Conservation (phyloP, 1,140 invertebrate species). For the Neodiprion fabricii region DNA sequence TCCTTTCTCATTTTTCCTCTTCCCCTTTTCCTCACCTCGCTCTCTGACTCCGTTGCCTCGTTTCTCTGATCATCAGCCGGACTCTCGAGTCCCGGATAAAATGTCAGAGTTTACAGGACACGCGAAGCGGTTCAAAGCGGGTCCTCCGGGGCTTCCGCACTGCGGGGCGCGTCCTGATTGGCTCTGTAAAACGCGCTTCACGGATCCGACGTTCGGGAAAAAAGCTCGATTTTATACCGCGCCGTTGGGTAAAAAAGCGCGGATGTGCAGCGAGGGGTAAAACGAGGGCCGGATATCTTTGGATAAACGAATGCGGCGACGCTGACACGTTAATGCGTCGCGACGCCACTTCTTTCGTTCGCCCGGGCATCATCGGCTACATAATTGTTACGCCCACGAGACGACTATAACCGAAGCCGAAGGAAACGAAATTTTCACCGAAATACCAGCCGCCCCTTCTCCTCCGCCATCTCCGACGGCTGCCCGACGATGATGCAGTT, state of each 20-base stretch:
- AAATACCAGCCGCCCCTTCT: no score
- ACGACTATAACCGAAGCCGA: not conserved
- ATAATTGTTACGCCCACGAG: slow-evolving; percentile 35
- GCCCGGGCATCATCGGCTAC: slow-evolving; percentile 35
- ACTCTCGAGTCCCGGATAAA: not conserved
- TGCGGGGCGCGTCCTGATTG: slow-evolving; percentile 37
- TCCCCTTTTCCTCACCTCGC: not conserved
- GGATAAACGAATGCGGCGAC: slow-evolving; percentile 36
- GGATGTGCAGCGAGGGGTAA: slow-evolving; percentile 21
- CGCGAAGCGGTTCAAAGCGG: not conserved
- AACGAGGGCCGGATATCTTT: slow-evolving; percentile 21
- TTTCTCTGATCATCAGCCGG: not conserved
- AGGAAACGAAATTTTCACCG: not conserved
- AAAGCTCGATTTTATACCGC: no score
- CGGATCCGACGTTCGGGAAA: not conserved
- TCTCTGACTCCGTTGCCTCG: slow-evolving; percentile 1
- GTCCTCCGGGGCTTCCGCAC: slow-evolving; percentile 13
- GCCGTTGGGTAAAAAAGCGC: slow-evolving; percentile 34
- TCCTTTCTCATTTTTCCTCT: slow-evolving; percentile 23
- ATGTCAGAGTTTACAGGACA: not conserved
- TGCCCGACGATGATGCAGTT: not conserved
- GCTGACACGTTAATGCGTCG: slow-evolving; percentile 41
- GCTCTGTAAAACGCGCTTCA: slow-evolving; percentile 29
- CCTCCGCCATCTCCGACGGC: no score
- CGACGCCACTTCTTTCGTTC: slow-evolving; percentile 22